phyloP scores from a whole-genome alignment of 2,888 invertebrate species.

The Epistrophe grossulariae region DNA sequence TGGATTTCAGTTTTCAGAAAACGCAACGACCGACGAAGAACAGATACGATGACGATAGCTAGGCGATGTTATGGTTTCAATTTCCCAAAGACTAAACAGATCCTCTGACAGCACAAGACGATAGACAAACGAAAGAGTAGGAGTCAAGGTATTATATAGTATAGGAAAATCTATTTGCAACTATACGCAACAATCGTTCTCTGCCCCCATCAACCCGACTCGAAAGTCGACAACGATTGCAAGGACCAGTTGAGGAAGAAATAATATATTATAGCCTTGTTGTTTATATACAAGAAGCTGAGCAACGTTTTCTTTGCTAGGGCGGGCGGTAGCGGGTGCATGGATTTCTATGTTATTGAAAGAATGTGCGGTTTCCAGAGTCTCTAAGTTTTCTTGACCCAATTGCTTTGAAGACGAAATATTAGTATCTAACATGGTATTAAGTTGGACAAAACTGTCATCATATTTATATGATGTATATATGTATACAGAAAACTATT shows the following conservation, averaged over 20 bases:
- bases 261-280: slow-evolving; percentile 58
- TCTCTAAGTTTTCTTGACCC: slow-evolving; percentile 63
- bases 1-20: slow-evolving; percentile 43
- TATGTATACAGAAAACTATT: slow-evolving; percentile 44
- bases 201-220: too few relatives aligned
- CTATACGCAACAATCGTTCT: slow-evolving; percentile 58
- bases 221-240: background rate
- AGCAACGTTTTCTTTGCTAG: slow-evolving; percentile 20
- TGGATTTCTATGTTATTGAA: slow-evolving; percentile 34
- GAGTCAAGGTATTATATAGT: slow-evolving; percentile 52
- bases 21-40: slow-evolving; percentile 56
- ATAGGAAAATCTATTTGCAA: slow-evolving; percentile 63
- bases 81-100: slow-evolving; percentile 62
- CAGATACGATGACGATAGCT: slow-evolving; percentile 54
- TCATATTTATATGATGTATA: slow-evolving; percentile 31
- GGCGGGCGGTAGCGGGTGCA: background rate
- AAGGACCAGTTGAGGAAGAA: slow-evolving; percentile 16
- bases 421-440: background rate
- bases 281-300: slow-evolving; percentile 25
- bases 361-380: slow-evolving; percentile 48
- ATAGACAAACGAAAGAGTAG: slow-evolving; percentile 20
- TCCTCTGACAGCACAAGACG: slow-evolving; percentile 45
- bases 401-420: slow-evolving; percentile 39
- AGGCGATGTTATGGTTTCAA: slow-evolving; percentile 69
- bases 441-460: slow-evolving; percentile 57